These are phyloP conservation scores for Podilymbus podiceps DNA, from an alignment of 2,113 vertebrate species.

Conservation along the genomic window DNA sequence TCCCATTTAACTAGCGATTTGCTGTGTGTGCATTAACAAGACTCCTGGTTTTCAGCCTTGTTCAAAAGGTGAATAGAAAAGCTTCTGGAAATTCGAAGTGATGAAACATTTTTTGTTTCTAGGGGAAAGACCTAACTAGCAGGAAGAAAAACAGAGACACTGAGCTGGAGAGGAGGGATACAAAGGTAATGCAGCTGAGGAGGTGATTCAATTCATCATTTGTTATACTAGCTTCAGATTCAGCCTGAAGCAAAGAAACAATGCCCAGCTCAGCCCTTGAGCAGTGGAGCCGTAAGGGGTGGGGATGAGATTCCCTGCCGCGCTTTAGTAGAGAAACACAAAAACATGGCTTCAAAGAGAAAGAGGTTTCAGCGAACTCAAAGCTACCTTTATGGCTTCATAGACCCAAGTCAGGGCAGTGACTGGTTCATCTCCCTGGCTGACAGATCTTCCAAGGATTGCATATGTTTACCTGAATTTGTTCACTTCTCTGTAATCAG, in stretches of 20 bases:
- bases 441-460: rapidly evolving
- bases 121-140: background rate
- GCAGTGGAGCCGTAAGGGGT: background rate
- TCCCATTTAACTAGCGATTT: background rate
- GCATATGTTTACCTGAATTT: background rate
- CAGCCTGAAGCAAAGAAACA: background rate
- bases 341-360: background rate
- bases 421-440: background rate
- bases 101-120: background rate
- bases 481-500: background rate
- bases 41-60: background rate
- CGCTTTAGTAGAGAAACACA: background rate
- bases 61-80: background rate
- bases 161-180: background rate
- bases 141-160: background rate
- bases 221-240: background rate
- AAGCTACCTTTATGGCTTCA: background rate
- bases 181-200: background rate
- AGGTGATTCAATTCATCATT: background rate
- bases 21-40: background rate
- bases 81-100: background rate
- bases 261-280: background rate
- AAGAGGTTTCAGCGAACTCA: background rate
- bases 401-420: background rate
- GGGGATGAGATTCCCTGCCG: background rate